Conservation (phyloP, 2,113 vertebrate genomes). For the Microcebus griseorufus region DNA sequence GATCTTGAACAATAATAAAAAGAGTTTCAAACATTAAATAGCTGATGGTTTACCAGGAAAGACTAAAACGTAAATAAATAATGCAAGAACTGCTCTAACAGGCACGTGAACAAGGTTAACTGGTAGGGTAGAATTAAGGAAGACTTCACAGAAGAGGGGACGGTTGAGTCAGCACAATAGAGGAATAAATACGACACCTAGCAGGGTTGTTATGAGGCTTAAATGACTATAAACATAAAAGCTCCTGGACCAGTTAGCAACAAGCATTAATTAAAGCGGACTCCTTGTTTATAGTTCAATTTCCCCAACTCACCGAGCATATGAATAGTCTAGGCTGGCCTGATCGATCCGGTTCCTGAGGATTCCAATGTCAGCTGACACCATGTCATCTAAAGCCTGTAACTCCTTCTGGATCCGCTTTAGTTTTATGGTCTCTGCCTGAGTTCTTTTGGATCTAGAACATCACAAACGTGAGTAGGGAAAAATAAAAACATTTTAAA, state of each 20-base stretch:
- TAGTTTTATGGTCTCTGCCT: conserved; percentile 94
- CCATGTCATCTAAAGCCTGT: conserved; percentile 95
- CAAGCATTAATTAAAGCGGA: background rate
- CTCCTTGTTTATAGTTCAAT: background rate
- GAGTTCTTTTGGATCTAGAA: conserved; percentile 94
- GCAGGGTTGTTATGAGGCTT: background rate
- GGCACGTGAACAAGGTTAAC: background rate
- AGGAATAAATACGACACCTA: background rate
- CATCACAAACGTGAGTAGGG: background rate
- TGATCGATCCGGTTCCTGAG: conserved; percentile 93
- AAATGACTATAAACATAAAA: background rate
- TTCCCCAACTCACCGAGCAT: conserved; percentile 88
- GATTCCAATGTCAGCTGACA: conserved; percentile 95
- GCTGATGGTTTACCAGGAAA: background rate
- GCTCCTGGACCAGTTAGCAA: background rate
- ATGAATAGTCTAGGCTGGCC: conserved; percentile 93
- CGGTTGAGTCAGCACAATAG: background rate
- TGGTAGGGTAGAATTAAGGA: background rate
- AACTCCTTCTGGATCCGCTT: conserved; percentile 95
- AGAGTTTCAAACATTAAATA: background rate
- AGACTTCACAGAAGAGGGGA: background rate
- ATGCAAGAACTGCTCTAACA: background rate
- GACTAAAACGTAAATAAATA: conserved; percentile 16
- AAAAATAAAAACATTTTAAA: conserved; percentile 13
- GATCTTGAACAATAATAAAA: background rate